These are phyloP conservation scores for Lasioglossum malachurum DNA, from an alignment of 2,888 invertebrate species.

Conservation along the genomic window DNA sequence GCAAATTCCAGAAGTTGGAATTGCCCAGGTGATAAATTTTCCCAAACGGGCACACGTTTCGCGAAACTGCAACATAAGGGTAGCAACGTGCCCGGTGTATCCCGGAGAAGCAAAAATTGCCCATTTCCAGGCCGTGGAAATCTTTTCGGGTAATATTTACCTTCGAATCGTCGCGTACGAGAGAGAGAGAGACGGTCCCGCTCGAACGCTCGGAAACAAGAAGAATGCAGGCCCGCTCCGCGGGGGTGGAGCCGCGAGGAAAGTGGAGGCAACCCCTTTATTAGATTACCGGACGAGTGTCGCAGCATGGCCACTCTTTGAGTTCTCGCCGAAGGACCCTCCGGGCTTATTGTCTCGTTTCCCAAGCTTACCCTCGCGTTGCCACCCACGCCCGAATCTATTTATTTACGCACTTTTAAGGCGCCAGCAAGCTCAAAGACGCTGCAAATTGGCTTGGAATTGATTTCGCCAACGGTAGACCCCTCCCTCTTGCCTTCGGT, in stretches of 20 bases:
- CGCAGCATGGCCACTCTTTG: conserved; percentile 77
- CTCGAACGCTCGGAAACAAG: conserved; percentile 46
- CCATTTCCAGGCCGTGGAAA: conserved; percentile 69
- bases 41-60: neutral
- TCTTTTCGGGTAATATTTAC: conserved; percentile 80
- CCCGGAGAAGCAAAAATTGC: conserved; percentile 49
- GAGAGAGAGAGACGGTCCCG: conserved; percentile 15
- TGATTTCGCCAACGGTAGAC: conserved; percentile 75
- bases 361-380: conserved; percentile 60
- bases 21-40: neutral
- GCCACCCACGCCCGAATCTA: conserved; percentile 76
- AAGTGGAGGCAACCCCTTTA: conserved; percentile 81
- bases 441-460: conserved; percentile 80
- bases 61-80: neutral
- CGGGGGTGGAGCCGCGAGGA: conserved; percentile 50
- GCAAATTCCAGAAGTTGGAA: neutral
- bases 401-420: conserved; percentile 83
- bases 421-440: conserved; percentile 72
- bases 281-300: conserved; percentile 83
- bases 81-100: neutral
- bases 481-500: neutral
- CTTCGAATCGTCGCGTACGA: conserved; percentile 71
- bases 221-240: conserved; percentile 40
- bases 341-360: conserved; percentile 79
- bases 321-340: conserved; percentile 76